phyloP scores from a whole-genome alignment of 2,113 vertebrate species.

The Spilogale gracilis region DNA sequence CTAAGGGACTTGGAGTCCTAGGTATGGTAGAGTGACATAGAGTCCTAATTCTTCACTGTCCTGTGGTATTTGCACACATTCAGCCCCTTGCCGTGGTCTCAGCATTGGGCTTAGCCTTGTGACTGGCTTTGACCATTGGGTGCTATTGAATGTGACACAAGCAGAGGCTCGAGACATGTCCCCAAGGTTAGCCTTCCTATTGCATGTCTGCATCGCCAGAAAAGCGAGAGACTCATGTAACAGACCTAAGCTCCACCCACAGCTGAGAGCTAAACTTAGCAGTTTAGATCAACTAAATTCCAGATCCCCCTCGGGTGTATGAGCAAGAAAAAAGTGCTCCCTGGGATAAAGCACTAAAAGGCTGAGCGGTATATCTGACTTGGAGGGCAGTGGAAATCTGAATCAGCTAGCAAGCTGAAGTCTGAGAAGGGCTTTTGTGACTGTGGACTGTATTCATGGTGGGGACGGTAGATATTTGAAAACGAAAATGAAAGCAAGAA shows the following conservation, averaged over 20 bases:
- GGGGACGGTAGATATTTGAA: neutral
- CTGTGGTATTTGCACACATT: neutral
- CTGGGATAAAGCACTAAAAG: neutral
- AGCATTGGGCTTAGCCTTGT: neutral
- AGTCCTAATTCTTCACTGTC: neutral
- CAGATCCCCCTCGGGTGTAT: neutral
- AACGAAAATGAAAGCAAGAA: neutral
- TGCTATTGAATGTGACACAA: neutral
- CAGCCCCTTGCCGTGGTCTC: neutral
- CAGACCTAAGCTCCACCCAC: neutral
- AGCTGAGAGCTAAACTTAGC: neutral
- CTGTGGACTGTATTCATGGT: neutral
- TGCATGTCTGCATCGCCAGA: neutral
- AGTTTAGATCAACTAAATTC: neutral
- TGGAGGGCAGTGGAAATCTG: neutral
- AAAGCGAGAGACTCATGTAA: neutral
- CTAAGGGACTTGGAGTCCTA: neutral
- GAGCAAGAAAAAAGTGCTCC: neutral
- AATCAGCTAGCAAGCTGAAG: neutral
- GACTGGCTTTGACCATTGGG: neutral
- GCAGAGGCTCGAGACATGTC: neutral
- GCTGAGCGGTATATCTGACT: neutral
- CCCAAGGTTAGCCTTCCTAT: neutral
- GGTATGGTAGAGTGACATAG: neutral
- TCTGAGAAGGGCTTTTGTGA: neutral